Percentiles rank a stretch among this genome's conserved stretches.
Conservation (phyloP, 1,140 invertebrate genomes). For the Oryctes rhinoceros region DNA sequence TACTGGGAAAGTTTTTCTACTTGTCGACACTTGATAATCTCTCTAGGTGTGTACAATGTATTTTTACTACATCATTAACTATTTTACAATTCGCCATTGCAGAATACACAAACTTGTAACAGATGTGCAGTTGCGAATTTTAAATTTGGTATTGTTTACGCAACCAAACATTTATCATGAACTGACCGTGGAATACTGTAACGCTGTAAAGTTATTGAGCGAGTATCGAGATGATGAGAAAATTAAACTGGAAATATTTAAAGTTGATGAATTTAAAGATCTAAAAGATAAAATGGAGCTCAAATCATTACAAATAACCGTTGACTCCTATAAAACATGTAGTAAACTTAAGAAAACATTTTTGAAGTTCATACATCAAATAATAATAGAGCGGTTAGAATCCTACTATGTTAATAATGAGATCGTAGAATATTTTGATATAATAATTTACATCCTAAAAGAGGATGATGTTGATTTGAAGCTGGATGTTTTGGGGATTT, state of each 20-base stretch:
- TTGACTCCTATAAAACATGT: slow-evolving; percentile 47
- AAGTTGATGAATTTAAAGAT: slow-evolving; percentile 59
- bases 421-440: slow-evolving; percentile 47
- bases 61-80: slow-evolving; percentile 38
- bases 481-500: slow-evolving; percentile 51
- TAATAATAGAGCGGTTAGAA: slow-evolving; percentile 50
- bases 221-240: slow-evolving; percentile 57
- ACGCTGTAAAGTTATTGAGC: slow-evolving; percentile 60
- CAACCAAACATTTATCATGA: slow-evolving; percentile 62
- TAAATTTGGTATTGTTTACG: slow-evolving; percentile 63
- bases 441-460: slow-evolving; percentile 51
- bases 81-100: slow-evolving; percentile 52
- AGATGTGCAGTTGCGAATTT: slow-evolving; percentile 65
- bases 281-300: slow-evolving; percentile 63
- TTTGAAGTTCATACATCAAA: slow-evolving; percentile 52
- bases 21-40: slow-evolving; percentile 64
- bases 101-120: slow-evolving; percentile 63
- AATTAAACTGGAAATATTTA: slow-evolving; percentile 60
- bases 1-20: slow-evolving; percentile 67
- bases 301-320: slow-evolving; percentile 57
- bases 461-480: slow-evolving; percentile 47
- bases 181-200: slow-evolving; percentile 62
- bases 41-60: slow-evolving; percentile 57
- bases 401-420: slow-evolving; percentile 7
- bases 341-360: slow-evolving; percentile 50